Base-by-base conservation (phyloP, 1,140 invertebrate genomes). In the Nymphalis io region DNA sequence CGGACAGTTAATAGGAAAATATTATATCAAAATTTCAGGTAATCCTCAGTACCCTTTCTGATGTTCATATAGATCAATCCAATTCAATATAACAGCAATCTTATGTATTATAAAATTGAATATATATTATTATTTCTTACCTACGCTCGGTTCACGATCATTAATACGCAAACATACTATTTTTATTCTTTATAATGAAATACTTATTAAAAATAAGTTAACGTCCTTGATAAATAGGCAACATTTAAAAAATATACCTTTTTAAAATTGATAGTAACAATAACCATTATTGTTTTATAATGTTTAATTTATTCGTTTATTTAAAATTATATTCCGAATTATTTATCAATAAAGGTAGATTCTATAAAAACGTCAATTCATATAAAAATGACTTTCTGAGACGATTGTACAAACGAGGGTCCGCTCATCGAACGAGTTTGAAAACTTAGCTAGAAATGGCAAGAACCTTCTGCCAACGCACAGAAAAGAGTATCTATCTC, bases 351-450 rank as follows among this genome's bases (percentile, higher is more conserved):
- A 33, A 18, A 55, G 13, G 42, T 67, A 51, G 15, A 55, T 23
- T 11, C 51, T 55, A 44, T 48, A 44, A 61, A 69, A 72, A 70
- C 13, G n/a, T n/a, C n/a, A 73, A 74, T 75, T 79, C 73, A 63
- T 73, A 75, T 73, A 72, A 64, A 71, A 79, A 73, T 68, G 69
- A 83, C 80, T 89, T 86, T 80, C 87, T 73, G 61, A 74, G 72
- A 74, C 80, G 78, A 85, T 84, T 84, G 84, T 90, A 87, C 86
- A 74, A 80, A 78, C 73, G 82, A 82, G 85, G 85, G 85, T 85
- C 82, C 83, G 83, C 84, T 86, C 85, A 86, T 84, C 85, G 85
- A 88, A 88, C 84, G 88, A 80, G 77, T 78, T 77, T 58, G 16
- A 44, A 75, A 74, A 63, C 60, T 69, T 70, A 71, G 55, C 64